Conservation (phyloP, 2,113 vertebrate genomes). For the Vidua macroura region DNA sequence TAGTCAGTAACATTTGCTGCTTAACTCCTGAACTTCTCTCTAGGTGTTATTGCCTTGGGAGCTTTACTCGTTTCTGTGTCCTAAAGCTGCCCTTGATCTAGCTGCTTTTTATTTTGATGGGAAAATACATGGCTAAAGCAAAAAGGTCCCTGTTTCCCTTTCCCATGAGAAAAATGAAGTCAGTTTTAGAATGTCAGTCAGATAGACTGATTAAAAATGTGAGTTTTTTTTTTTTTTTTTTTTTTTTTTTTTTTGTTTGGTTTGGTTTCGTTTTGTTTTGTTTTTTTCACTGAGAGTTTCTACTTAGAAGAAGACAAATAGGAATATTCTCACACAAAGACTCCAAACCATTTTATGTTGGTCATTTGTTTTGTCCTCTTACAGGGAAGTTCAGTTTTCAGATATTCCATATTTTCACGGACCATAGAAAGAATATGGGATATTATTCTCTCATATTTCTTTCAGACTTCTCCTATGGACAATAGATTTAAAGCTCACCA, state of each 20-base stretch:
- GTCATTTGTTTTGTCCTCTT: neutral
- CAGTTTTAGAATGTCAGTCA: neutral
- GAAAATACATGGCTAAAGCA: neutral
- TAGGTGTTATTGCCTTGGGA: neutral
- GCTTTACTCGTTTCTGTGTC: neutral
- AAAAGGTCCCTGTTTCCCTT: neutral
- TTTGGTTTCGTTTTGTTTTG: too few relatives aligned
- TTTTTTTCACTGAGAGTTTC: neutral
- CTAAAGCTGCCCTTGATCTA: neutral
- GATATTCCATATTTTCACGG: neutral
- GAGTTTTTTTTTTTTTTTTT: too few relatives aligned
- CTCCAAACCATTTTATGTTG: neutral
- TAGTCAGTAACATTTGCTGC: neutral
- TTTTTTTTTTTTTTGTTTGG: neutral
- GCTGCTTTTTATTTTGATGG: neutral
- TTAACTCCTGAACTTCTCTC: neutral
- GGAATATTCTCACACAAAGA: neutral
- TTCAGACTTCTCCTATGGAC: neutral
- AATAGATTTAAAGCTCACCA: neutral
- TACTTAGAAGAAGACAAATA: neutral
- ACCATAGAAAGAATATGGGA: neutral
- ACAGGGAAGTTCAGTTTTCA: neutral
- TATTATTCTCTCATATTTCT: neutral
- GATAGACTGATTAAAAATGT: neutral
- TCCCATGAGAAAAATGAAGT: conserved; percentile 26